Evolutionary conservation across 2,113 vertebrate genomes (phyloP).

Genomic region (Pyxicephalus adspersus): DNA sequence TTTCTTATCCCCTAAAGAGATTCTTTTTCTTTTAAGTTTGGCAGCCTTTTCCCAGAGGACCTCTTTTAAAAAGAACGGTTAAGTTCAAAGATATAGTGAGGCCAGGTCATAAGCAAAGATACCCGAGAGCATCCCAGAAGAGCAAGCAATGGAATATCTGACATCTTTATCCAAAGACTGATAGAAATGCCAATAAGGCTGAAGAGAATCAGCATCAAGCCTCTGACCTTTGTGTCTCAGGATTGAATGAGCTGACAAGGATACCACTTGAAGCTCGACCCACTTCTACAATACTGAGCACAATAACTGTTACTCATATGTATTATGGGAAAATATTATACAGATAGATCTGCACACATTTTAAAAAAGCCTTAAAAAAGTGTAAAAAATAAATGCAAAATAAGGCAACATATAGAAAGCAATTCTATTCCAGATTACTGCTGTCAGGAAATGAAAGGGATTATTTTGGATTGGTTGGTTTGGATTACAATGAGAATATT

Average conservation of each 20-base stretch:
- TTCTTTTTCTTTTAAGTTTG: conserved; percentile 63
- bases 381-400: too few relatives aligned
- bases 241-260: conserved; percentile 70
- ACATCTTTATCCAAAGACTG: conserved; percentile 71
- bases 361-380: not conserved
- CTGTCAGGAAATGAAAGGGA: too few relatives aligned
- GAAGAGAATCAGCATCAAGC: conserved; percentile 62
- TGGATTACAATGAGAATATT: too few relatives aligned
- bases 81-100: conserved; percentile 65
- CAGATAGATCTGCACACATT: not conserved
- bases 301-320: not conserved
- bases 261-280: conserved; percentile 70
- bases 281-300: conserved; percentile 57
- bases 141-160: conserved; percentile 62
- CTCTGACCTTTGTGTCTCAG: conserved; percentile 75
- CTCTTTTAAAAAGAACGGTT: conserved; percentile 62
- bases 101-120: conserved; percentile 59
- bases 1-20: conserved; percentile 67
- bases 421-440: too few relatives aligned
- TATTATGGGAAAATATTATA: not conserved
- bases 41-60: conserved; percentile 64
- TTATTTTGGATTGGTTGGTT: too few relatives aligned
- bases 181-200: conserved; percentile 78
- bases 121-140: conserved; percentile 60
- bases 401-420: too few relatives aligned